A percentile compares a stretch with the other conserved stretches of the same genome.
These are phyloP conservation scores for Aquatica leii DNA, from an alignment of 2,888 invertebrate genomes.

Conservation along the genomic window DNA sequence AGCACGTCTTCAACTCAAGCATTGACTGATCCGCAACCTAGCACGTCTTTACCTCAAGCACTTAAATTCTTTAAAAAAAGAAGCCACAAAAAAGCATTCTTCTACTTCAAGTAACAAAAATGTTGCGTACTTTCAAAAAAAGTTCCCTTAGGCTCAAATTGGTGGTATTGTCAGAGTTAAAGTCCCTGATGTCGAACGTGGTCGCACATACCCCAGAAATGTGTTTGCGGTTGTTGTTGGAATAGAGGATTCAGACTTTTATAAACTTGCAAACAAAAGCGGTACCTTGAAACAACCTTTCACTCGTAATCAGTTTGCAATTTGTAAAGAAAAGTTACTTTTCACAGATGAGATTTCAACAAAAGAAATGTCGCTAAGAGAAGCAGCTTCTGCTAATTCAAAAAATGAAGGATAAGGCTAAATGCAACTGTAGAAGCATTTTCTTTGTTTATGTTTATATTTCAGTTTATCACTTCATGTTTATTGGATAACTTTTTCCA, in stretches of 20 bases:
- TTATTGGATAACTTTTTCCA: background rate
- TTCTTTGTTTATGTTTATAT: background rate
- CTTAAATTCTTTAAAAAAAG: constrained; percentile 38
- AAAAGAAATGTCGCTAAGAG: background rate
- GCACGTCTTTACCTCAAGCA: constrained; percentile 37
- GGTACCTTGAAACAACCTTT: background rate
- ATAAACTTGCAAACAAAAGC: constrained; percentile 41
- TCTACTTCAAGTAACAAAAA: constrained; percentile 27
- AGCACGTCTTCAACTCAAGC: constrained; percentile 38
- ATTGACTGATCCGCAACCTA: constrained; percentile 33
- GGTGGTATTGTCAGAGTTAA: constrained; percentile 41
- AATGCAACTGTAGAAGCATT: background rate
- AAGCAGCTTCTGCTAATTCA: background rate
- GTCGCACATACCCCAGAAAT: constrained; percentile 43
- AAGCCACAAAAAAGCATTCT: constrained; percentile 36
- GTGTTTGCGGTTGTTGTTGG: constrained; percentile 43
- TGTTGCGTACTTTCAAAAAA: constrained; percentile 25
- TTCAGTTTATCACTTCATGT: background rate
- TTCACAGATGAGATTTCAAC: background rate
- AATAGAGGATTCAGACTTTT: constrained; percentile 43
- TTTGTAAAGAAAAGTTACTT: background rate
- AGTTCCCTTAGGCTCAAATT: constrained; percentile 39
- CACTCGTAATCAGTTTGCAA: background rate
- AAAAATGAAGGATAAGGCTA: background rate
- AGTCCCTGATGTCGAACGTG: constrained; percentile 38